Evolutionary conservation across 1,140 invertebrate genomes (phyloP).

Genomic region (Lineus longissimus): DNA sequence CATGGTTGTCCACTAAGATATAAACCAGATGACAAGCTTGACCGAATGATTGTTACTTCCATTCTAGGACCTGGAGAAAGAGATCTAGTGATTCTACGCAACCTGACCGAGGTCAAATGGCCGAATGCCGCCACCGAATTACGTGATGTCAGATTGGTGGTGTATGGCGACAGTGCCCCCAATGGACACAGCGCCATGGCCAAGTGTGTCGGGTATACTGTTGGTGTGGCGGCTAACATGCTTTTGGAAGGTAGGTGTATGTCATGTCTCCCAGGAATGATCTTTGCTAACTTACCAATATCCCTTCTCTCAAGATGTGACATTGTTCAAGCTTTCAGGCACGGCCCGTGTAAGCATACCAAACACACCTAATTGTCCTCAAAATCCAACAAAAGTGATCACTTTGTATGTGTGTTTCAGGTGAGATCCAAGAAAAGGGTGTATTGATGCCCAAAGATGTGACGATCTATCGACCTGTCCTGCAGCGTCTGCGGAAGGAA

Average conservation of each 20-base stretch:
- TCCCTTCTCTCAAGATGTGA: neutral
- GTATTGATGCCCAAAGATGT: slow-evolving; percentile 82
- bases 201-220: slow-evolving; percentile 91
- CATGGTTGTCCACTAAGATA: too few relatives aligned
- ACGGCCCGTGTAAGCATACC: neutral
- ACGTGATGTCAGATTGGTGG: slow-evolving; percentile 86
- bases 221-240: slow-evolving; percentile 96
- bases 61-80: slow-evolving; percentile 73
- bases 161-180: slow-evolving; percentile 81
- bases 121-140: slow-evolving; percentile 77
- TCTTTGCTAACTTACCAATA: neutral
- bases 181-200: slow-evolving; percentile 94
- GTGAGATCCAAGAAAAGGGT: slow-evolving; percentile 93
- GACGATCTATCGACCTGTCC: slow-evolving; percentile 86
- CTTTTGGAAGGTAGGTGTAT: slow-evolving; percentile 84
- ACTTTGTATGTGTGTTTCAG: slow-evolving; percentile 56
- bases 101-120: slow-evolving; percentile 89
- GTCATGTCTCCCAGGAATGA: too few relatives aligned
- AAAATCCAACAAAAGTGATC: slow-evolving; percentile 14
- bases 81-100: slow-evolving; percentile 89
- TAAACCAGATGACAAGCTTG: too few relatives aligned
- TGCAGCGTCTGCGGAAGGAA: slow-evolving; percentile 77
- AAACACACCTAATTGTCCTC: too few relatives aligned
- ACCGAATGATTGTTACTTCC: too few relatives aligned
- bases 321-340: neutral